These are phyloP conservation scores for Linnaemya vulpina DNA, from an alignment of 2,888 invertebrate genomes.

Conservation along the genomic window DNA sequence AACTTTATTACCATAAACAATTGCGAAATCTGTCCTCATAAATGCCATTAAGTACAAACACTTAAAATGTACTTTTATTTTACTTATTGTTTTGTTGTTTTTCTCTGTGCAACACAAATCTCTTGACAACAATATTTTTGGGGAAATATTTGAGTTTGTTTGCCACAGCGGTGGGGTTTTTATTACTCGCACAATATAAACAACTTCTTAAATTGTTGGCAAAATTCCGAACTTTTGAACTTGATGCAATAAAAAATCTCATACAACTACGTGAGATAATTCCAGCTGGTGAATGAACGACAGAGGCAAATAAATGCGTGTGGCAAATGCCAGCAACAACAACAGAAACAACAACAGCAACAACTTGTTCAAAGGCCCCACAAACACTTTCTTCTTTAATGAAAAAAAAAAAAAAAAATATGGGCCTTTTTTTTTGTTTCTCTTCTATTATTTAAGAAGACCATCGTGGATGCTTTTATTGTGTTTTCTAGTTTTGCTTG, in stretches of 20 bases:
- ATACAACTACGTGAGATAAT: conserved; percentile 75
- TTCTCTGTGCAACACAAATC: conserved; percentile 50
- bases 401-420: background rate
- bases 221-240: conserved; percentile 75
- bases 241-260: conserved; percentile 72
- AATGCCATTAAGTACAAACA: conserved; percentile 71
- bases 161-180: conserved; percentile 16
- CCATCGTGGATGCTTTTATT: conserved; percentile 34
- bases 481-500: conserved; percentile 30
- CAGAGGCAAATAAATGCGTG: conserved; percentile 38
- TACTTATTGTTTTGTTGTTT: conserved; percentile 21
- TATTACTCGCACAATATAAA: conserved; percentile 65
- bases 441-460: conserved; percentile 15
- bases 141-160: background rate
- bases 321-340: conserved; percentile 61
- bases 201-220: conserved; percentile 75
- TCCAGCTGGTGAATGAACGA: conserved; percentile 73
- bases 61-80: conserved; percentile 66
- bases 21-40: conserved; percentile 68
- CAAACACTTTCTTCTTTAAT: conserved; percentile 63
- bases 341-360: conserved; percentile 18
- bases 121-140: conserved; percentile 16
- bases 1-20: conserved; percentile 66
- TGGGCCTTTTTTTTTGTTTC: background rate
- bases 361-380: conserved; percentile 30